These are phyloP conservation scores for Amyelois transitella DNA, from an alignment of 1,140 invertebrate species.

Conservation along the genomic window DNA sequence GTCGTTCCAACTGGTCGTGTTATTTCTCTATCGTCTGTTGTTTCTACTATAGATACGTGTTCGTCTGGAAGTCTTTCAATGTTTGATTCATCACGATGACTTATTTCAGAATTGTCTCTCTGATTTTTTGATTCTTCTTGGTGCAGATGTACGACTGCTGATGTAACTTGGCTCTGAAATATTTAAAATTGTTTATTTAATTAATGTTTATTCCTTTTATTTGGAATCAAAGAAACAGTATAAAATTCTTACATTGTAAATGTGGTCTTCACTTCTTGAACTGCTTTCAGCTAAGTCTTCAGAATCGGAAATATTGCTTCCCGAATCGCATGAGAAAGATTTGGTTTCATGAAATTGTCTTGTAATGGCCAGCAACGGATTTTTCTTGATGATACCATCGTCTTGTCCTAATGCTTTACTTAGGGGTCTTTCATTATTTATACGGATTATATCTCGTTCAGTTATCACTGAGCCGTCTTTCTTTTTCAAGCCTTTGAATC, in stretches of 20 bases:
- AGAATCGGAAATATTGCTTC: constrained; percentile 60
- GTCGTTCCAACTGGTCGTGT: constrained; percentile 79
- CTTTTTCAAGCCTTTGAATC: constrained; percentile 45
- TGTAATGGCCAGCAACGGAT: constrained; percentile 78
- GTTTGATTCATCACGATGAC: constrained; percentile 69
- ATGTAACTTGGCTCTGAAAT: constrained; percentile 77
- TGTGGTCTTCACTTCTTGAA: constrained; percentile 40
- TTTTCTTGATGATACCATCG: constrained; percentile 83
- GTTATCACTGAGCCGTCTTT: constrained; percentile 54
- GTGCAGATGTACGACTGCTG: constrained; percentile 80
- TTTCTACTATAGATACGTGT: constrained; percentile 88
- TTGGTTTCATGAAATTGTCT: constrained; percentile 76
- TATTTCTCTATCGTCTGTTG: constrained; percentile 80
- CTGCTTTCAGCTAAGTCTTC: constrained; percentile 56
- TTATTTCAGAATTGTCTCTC: constrained; percentile 49
- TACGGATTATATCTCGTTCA: constrained; percentile 56
- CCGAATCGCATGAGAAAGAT: constrained; percentile 67
- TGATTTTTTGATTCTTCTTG: constrained; percentile 50
- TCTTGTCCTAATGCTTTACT: constrained; percentile 57
- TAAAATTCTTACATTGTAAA: constrained; percentile 39
- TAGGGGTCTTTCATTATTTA: constrained; percentile 54
- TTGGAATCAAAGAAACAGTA: neutral
- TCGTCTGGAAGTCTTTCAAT: constrained; percentile 86
- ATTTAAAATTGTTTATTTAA: neutral
- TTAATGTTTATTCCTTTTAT: neutral